phyloP scores from a whole-genome alignment of 2,113 vertebrate species.

The Apaloderma vittatum region DNA sequence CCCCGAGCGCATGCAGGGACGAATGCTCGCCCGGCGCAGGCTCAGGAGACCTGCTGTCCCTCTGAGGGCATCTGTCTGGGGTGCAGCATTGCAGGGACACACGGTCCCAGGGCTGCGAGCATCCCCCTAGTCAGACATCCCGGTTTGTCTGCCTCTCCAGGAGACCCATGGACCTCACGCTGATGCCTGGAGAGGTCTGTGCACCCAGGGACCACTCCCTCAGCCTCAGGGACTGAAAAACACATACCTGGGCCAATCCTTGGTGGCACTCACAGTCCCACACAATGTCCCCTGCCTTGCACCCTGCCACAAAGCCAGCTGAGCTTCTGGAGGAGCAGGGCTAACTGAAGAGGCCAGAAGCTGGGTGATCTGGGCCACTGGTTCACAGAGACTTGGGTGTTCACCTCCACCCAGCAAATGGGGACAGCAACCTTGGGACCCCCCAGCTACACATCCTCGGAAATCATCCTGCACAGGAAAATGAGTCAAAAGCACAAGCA shows the following conservation, averaged over 20 bases:
- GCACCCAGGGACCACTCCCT: accelerated
- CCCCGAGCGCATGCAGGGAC: accelerated
- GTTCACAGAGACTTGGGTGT: not conserved
- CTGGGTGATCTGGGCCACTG: not conserved
- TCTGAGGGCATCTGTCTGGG: not conserved
- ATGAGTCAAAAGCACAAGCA: not conserved
- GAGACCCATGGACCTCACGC: accelerated
- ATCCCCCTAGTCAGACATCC: not conserved
- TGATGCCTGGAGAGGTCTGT: not conserved
- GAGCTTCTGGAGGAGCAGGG: not conserved
- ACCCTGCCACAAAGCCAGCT: not conserved
- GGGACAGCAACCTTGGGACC: accelerated
- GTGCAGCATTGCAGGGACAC: not conserved
- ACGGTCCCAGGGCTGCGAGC: accelerated
- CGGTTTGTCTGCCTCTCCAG: not conserved
- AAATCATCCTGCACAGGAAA: not conserved
- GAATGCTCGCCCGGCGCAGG: not conserved
- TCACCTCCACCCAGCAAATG: not conserved
- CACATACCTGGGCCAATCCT: accelerated
- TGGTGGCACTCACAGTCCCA: not conserved
- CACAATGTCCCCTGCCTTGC: accelerated
- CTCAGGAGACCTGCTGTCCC: not conserved
- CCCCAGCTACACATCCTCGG: accelerated
- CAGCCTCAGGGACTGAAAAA: not conserved
- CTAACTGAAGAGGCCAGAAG: not conserved